Conservation (phyloP, 2,113 vertebrate species). For the Calidris pygmaea region DNA sequence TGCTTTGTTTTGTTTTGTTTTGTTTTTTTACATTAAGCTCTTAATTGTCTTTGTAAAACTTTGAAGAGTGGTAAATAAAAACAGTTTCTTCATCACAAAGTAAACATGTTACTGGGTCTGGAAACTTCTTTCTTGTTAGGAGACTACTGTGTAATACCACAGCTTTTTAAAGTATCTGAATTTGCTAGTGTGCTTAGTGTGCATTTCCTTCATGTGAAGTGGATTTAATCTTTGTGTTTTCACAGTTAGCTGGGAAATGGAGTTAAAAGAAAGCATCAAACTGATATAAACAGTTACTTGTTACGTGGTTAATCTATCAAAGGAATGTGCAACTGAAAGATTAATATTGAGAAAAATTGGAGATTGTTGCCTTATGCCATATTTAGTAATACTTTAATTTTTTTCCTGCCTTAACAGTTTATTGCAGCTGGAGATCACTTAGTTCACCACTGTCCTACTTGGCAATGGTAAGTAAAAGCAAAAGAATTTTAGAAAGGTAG, state of each 20-base stretch:
- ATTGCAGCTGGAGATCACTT: slow-evolving; percentile 96
- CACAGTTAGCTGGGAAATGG: neutral
- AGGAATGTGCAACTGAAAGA: neutral
- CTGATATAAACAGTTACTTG: neutral
- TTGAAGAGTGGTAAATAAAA: neutral
- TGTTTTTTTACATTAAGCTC: neutral
- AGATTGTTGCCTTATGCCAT: neutral
- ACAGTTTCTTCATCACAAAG: neutral
- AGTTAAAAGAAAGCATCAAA: neutral
- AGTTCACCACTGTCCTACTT: slow-evolving; percentile 98
- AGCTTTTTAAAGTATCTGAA: neutral
- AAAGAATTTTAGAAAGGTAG: neutral
- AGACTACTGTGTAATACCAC: neutral
- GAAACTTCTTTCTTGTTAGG: neutral
- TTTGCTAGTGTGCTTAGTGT: neutral
- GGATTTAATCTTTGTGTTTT: neutral
- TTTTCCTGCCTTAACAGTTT: slow-evolving; percentile 78
- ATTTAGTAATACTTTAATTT: neutral
- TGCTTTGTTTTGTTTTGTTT: no score
- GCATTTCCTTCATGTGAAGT: neutral
- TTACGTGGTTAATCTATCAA: neutral
- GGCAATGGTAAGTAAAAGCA: slow-evolving; percentile 91
- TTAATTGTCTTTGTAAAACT: neutral
- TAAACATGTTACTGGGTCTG: neutral
- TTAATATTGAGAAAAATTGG: neutral